phyloP scores from a whole-genome alignment of 2,113 vertebrate species.

The Eubucco bourcierii region DNA sequence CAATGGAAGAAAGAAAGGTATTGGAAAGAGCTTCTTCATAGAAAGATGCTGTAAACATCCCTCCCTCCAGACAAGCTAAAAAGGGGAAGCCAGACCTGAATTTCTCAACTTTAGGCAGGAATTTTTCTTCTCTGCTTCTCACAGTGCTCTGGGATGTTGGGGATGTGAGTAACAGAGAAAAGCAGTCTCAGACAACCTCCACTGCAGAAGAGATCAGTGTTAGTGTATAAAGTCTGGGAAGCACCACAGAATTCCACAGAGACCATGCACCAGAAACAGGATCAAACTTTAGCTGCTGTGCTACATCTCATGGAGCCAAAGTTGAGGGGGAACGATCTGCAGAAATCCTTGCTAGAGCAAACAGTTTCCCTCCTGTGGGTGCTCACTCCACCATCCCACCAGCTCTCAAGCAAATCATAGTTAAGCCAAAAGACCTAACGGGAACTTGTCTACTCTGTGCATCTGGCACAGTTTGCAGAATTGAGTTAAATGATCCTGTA shows the following conservation, averaged over 20 bases:
- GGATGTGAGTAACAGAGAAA: fast-evolving
- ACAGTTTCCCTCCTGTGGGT: fast-evolving
- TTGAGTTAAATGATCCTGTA: not conserved
- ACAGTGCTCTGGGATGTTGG: not conserved
- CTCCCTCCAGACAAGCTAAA: not conserved
- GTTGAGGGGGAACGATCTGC: not conserved
- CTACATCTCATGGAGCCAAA: not conserved
- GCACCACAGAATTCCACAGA: no score
- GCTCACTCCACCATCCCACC: not conserved
- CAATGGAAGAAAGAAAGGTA: not conserved
- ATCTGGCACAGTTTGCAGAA: not conserved
- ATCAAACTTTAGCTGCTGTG: not conserved
- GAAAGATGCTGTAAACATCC: not conserved
- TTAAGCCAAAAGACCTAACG: not conserved
- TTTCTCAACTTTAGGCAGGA: not conserved
- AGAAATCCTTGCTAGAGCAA: not conserved
- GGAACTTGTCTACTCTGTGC: not conserved
- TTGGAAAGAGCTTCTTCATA: not conserved
- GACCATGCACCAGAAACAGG: not conserved
- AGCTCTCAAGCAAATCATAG: not conserved
- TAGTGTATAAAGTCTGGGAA: fast-evolving
- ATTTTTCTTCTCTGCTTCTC: not conserved
- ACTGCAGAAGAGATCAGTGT: not conserved
- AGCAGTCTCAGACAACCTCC: not conserved
- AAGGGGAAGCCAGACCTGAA: not conserved